phyloP scores from a whole-genome alignment of 1,140 invertebrate species.

The Drosophila dunni region DNA sequence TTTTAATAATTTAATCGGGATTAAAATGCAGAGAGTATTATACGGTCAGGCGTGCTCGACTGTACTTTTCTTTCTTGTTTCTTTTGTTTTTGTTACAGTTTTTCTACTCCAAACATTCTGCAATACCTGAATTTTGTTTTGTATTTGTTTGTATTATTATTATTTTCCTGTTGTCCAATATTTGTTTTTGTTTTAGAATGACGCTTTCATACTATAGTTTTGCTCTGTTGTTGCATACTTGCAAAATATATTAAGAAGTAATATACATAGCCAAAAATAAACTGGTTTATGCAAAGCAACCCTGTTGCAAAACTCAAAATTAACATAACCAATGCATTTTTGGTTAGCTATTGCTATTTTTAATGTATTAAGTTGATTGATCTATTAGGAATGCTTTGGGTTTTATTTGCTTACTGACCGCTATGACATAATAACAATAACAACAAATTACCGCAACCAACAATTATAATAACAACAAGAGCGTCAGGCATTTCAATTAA shows the following conservation, averaged over 20 bases:
- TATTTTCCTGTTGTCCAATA: slow-evolving; percentile 9
- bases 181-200: no score
- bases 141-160: slow-evolving; percentile 34
- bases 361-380: slow-evolving; percentile 69
- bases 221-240: no score
- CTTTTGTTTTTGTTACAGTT: slow-evolving; percentile 58
- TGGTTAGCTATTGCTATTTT: slow-evolving; percentile 14
- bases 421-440: slow-evolving; percentile 77
- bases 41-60: no score
- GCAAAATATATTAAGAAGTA: no score
- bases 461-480: slow-evolving; percentile 43
- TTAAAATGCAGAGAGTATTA: no score
- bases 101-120: slow-evolving; percentile 61
- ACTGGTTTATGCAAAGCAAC: no score
- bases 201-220: no score
- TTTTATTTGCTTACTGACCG: slow-evolving; percentile 51
- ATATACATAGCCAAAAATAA: no score
- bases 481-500: slow-evolving; percentile 66
- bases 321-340: no score
- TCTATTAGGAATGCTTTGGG: slow-evolving; percentile 15
- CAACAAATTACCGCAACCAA: slow-evolving; percentile 45
- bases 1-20: no score
- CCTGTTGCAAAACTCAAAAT: no score
- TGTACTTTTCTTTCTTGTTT: no score
- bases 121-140: slow-evolving; percentile 43